phyloP scores from a whole-genome alignment of 2,113 vertebrate genomes.

The Ammodytes marinus region DNA sequence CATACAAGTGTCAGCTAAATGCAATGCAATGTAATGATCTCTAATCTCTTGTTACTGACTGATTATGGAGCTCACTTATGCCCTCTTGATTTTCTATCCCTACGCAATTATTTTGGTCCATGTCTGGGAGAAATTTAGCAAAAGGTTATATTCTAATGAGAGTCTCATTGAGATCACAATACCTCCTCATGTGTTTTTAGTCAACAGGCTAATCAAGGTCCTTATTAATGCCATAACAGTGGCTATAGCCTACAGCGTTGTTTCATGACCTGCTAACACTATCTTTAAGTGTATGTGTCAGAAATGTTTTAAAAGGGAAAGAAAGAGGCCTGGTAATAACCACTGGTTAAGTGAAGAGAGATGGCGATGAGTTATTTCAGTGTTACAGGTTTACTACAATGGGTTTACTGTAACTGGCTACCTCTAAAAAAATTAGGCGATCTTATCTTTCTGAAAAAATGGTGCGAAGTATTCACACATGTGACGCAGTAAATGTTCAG shows the following conservation, averaged over 20 bases:
- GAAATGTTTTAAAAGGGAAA: background rate
- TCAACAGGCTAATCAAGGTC: constrained; percentile 4
- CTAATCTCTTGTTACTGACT: constrained; percentile 1
- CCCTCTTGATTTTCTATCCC: background rate
- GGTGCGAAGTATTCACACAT: constrained; percentile 55
- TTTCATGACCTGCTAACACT: constrained; percentile 2
- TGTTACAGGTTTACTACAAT: background rate
- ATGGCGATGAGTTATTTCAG: background rate
- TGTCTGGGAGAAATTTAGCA: background rate
- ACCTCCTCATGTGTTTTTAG: constrained; percentile 15
- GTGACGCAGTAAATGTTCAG: constrained; percentile 55
- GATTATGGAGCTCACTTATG: background rate
- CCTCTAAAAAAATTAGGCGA: constrained; percentile 52
- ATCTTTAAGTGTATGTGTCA: constrained; percentile 5
- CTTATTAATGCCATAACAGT: background rate
- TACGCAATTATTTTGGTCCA: background rate
- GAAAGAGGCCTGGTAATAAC: constrained; percentile 1
- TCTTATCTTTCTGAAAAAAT: constrained; percentile 62
- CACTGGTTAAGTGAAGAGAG: background rate
- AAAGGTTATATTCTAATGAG: constrained; percentile 6
- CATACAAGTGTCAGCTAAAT: too few species aligned
- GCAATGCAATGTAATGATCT: background rate
- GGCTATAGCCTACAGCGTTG: constrained; percentile 7
- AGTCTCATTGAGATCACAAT: background rate
- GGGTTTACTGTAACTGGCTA: background rate